Evolutionary conservation across 2,113 vertebrate species (phyloP).

Genomic region (Gallinago paraguaiae): DNA sequence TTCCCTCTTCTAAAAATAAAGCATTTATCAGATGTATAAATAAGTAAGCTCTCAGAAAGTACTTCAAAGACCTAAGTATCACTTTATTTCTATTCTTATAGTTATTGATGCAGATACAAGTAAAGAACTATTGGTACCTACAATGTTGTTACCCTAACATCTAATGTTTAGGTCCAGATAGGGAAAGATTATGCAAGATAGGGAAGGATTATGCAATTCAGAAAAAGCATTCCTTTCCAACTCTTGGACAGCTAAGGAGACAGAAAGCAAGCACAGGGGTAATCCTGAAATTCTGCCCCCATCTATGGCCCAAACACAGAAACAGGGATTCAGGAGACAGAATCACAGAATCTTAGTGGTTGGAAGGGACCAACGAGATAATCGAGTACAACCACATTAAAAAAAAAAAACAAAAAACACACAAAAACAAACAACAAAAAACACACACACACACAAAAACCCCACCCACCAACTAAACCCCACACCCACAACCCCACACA

Average conservation of each 20-base stretch:
- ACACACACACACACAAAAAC: too few relatives aligned
- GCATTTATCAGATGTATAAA: background rate
- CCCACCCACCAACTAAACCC: too few relatives aligned
- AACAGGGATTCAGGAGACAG: background rate
- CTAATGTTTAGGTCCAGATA: background rate
- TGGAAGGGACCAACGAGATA: too few relatives aligned
- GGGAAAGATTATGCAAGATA: background rate
- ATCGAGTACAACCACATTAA: too few relatives aligned
- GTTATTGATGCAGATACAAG: background rate
- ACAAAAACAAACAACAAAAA: too few relatives aligned
- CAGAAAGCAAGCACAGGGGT: background rate
- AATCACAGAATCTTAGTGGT: too few relatives aligned
- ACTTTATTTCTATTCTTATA: background rate
- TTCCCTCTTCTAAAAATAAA: background rate
- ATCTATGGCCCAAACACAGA: background rate
- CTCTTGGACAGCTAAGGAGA: background rate
- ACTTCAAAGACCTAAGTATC: background rate
- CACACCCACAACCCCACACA: too few relatives aligned
- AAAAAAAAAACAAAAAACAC: too few relatives aligned
- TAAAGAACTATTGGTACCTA: background rate
- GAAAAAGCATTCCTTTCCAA: background rate
- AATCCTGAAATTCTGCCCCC: background rate
- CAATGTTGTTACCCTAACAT: accelerated
- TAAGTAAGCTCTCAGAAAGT: background rate
- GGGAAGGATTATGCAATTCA: background rate